phyloP scores from a whole-genome alignment of 2,888 invertebrate genomes.

The Synanthedon vespiformis region DNA sequence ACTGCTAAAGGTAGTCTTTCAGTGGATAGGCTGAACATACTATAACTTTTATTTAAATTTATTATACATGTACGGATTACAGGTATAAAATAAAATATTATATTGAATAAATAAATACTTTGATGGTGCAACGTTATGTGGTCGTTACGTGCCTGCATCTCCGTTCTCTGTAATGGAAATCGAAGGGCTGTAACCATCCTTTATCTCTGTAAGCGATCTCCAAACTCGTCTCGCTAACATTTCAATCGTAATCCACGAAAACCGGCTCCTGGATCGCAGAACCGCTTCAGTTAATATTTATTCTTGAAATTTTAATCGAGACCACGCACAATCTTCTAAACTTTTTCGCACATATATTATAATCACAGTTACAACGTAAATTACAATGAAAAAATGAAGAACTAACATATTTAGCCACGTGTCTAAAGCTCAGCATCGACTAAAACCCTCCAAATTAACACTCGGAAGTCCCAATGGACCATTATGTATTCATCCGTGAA shows the following conservation, averaged over 20 bases:
- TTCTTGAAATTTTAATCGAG: constrained; percentile 13
- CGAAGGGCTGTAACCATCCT: constrained; percentile 26
- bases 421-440: constrained; percentile 39
- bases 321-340: not conserved
- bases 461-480: constrained; percentile 29
- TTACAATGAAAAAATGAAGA: constrained; percentile 20
- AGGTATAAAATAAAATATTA: too few relatives aligned
- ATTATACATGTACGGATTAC: too few relatives aligned
- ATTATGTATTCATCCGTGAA: constrained; percentile 33
- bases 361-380: constrained; percentile 13
- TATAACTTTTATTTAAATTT: too few relatives aligned
- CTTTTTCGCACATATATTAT: not conserved
- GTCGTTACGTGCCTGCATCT: constrained; percentile 4
- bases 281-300: constrained; percentile 21
- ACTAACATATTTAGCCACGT: constrained; percentile 47
- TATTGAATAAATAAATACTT: too few relatives aligned
- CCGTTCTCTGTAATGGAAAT: constrained; percentile 32
- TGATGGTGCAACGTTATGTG: too few relatives aligned
- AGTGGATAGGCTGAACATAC: too few relatives aligned
- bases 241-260: constrained; percentile 51
- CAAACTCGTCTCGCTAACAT: constrained; percentile 29
- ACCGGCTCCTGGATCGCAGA: constrained; percentile 28
- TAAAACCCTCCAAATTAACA: constrained; percentile 25
- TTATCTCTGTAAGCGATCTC: constrained; percentile 27
- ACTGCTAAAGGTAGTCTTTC: too few relatives aligned